Base-by-base conservation (phyloP, 2,113 vertebrate species). In the Redunca redunca region DNA sequence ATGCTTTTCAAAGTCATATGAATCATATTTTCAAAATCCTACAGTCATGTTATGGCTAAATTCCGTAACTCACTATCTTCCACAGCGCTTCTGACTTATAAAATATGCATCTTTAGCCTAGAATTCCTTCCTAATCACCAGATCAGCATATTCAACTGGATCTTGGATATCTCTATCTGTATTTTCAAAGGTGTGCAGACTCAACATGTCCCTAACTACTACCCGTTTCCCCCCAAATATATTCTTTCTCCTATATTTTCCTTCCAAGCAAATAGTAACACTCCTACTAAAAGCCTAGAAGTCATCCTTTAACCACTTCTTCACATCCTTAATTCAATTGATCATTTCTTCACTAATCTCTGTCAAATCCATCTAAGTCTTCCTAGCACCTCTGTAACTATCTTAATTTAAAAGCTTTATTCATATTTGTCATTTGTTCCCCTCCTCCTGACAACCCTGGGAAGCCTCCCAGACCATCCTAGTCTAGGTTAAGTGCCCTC, bases 1-100 rank as follows among this genome's bases (percentile, higher is more conserved):
- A 83, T 85, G 30, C n/a, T 96, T 95, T 71, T 53, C 33, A 64
- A 78, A 91, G 91, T 94, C 94, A 97, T 15, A 25, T 57, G 91
- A 94, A 87, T 21, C 64, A 67, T 36, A 8, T 71, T 71, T 71
- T 71, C n/a, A 71, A 71, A 71, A 71, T 71, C 64, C n/a, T 71
- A 36, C 0, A 21, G 50, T 77, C 52, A 84, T 62, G 46, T 85
- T 93, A 94, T 19, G 30, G 52, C 52, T 94, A 96, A 85, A 53
- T 64, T 80, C n/a, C 58, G 0, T 40, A 94, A 64, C 40, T 94
- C 71, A 55, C 40, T 7, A n/a, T 28, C 62, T 57, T 50, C 40
- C 43, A 64, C 12, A 60, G 50, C 58, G 71, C 52, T 52, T n/a
- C 19, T 58, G 26, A 89, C 82, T 83, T 84, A 50, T n/a, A 84